Evolutionary conservation across 1,140 invertebrate species (phyloP).

Genomic region (Sinella curviseta): DNA sequence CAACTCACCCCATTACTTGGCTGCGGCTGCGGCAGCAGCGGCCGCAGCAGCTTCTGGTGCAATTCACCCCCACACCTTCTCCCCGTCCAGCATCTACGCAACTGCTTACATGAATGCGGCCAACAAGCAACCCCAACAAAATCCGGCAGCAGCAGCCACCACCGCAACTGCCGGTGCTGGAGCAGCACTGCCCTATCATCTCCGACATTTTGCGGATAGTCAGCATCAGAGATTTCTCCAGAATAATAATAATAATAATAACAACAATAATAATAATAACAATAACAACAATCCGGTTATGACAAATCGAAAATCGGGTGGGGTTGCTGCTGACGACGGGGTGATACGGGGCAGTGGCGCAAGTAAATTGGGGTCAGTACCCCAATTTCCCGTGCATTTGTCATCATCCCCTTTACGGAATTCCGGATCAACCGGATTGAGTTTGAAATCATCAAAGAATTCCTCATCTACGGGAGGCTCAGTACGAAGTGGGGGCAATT

Average conservation of each 20-base stretch:
- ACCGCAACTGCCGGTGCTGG: neutral
- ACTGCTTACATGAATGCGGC: slow-evolving; percentile 43
- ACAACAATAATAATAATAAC: neutral
- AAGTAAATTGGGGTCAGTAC: neutral
- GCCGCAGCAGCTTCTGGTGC: neutral
- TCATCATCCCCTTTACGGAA: too few relatives aligned
- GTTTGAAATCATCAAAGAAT: too few relatives aligned
- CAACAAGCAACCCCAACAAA: slow-evolving; percentile 26
- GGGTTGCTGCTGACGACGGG: too few relatives aligned
- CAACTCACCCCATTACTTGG: neutral
- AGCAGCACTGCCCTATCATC: neutral
- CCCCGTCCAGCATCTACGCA: slow-evolving; percentile 34
- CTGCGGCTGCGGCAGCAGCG: neutral
- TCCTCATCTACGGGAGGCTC: too few relatives aligned
- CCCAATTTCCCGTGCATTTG: too few relatives aligned
- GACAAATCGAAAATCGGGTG: too few relatives aligned
- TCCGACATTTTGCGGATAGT: slow-evolving; percentile 22
- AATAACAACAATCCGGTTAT: neutral
- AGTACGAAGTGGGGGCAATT: too few relatives aligned
- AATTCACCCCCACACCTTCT: slow-evolving; percentile 36
- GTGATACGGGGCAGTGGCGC: neutral
- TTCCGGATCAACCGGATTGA: too few relatives aligned
- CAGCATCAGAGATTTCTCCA: neutral
- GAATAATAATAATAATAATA: neutral
- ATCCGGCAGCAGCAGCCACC: slow-evolving; percentile 2